Evolutionary conservation across 1,140 invertebrate genomes (phyloP).

Genomic region (Brachionus angularis): DNA sequence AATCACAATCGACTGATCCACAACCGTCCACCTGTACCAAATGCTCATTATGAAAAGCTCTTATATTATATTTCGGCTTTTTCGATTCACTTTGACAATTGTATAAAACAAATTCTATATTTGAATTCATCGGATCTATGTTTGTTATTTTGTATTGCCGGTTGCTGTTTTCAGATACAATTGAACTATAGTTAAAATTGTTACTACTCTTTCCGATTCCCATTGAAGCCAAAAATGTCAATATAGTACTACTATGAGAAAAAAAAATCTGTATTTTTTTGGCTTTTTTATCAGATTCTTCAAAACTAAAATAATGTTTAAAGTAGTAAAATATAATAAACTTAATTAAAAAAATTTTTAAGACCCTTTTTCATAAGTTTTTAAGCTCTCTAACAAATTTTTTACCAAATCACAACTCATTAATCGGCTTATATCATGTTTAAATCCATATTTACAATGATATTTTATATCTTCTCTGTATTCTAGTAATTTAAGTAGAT

Average conservation of each 20-base stretch:
- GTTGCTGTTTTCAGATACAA: background rate
- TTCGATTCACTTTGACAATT: background rate
- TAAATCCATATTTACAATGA: constrained; percentile 38
- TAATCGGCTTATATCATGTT: background rate
- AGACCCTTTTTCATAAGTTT: background rate
- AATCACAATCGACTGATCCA: constrained; percentile 24
- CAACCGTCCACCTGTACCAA: constrained; percentile 23
- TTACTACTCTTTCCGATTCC: background rate
- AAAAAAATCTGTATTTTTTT: constrained; percentile 2
- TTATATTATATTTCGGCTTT: background rate
- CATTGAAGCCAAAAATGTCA: constrained; percentile 27
- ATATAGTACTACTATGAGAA: background rate
- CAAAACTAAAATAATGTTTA: background rate
- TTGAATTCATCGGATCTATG: constrained; percentile 32
- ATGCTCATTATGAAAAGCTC: constrained; percentile 28
- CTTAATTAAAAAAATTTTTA: background rate
- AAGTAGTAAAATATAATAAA: background rate
- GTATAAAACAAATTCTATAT: constrained; percentile 27
- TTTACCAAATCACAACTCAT: constrained; percentile 39
- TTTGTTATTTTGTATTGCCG: background rate
- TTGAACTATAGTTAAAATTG: constrained; percentile 1
- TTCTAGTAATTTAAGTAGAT: constrained; percentile 8
- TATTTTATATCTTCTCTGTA: constrained; percentile 18
- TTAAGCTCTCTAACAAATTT: constrained; percentile 12
- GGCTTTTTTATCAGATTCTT: background rate